Base-by-base conservation (phyloP, 2,797 vertebrate genomes). In the Myotis planiceps region DNA sequence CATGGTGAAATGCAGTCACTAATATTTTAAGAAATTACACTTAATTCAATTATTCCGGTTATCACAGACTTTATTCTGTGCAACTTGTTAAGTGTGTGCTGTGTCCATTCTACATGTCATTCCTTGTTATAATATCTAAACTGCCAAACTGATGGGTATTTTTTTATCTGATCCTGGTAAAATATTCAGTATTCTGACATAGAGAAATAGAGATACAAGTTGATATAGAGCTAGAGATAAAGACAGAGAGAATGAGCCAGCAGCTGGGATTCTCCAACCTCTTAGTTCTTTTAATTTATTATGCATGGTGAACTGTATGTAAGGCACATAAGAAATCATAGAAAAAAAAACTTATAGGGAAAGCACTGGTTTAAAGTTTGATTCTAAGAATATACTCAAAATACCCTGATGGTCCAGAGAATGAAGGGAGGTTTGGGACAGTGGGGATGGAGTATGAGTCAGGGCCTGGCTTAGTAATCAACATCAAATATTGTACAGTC, bases 21-120 rank as follows among this genome's bases (percentile, higher is more conserved):
- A 71, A 75, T 55, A 80, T 55, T 72, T 96, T 92, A 72, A 71
- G 16, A 95, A 86, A 86, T 83, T n/a, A 74, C 0, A 88, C 49
- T 78, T 2, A 12, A 84, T 93, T 92, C 13, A 74, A 65, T 82
- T 79, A 79, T 80, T 90, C 47, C 23, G 51, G 16, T 47, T 90
- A 90, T 76, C n/a, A 90, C 32, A 82, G 47, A 58, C 8, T 9
- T 39, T 65, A 92, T 10, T 71, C 5, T 9, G 60, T 34, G 12
- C 19, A 80, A 42, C 23, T 2, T 45, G 9, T 75, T 66, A 21
- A 83, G 6, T 53, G 25, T 89, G 10, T 29, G 80, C 25, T 80
- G 76, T 42, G 3, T 80, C 29, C 1, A 2, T 3, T 60, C 5
- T 1, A 71, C 51, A 37, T 86, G 14, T 71, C 29, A 82, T 27